Percentiles rank a stretch among this genome's conserved stretches.
phyloP scores from a whole-genome alignment of 2,113 vertebrate genomes.

The Phaethon lepturus region DNA sequence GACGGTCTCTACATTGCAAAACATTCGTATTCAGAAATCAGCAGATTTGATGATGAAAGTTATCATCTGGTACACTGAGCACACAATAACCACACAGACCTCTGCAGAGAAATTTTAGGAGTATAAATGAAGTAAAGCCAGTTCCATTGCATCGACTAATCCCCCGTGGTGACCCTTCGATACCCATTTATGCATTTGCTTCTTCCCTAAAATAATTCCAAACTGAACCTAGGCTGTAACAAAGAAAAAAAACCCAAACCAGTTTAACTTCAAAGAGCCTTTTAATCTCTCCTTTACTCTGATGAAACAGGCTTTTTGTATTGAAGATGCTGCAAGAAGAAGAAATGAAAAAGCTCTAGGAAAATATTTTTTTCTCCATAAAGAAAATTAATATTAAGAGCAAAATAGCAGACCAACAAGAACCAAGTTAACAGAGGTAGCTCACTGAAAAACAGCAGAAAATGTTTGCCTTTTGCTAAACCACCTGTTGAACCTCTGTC shows the following conservation, averaged over 20 bases:
- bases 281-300: constrained; percentile 40
- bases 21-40: neutral
- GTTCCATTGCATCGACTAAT: neutral
- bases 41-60: neutral
- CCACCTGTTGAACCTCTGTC: neutral
- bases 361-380: neutral
- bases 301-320: constrained; percentile 32
- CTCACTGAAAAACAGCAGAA: neutral
- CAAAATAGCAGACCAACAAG: neutral
- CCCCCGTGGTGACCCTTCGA: neutral
- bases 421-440: neutral
- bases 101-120: neutral
- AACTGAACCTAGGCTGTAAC: constrained; percentile 22
- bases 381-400: neutral
- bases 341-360: constrained; percentile 10
- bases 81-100: constrained; percentile 15
- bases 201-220: constrained; percentile 54
- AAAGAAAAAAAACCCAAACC: constrained; percentile 46
- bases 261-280: constrained; percentile 61
- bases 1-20: rapidly evolving
- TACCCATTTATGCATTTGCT: constrained; percentile 5
- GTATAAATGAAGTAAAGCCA: neutral
- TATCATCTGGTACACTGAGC: neutral
- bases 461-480: neutral
- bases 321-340: constrained; percentile 11